Base-by-base conservation (phyloP, 2,888 invertebrate species). In the Volucella zonaria region DNA sequence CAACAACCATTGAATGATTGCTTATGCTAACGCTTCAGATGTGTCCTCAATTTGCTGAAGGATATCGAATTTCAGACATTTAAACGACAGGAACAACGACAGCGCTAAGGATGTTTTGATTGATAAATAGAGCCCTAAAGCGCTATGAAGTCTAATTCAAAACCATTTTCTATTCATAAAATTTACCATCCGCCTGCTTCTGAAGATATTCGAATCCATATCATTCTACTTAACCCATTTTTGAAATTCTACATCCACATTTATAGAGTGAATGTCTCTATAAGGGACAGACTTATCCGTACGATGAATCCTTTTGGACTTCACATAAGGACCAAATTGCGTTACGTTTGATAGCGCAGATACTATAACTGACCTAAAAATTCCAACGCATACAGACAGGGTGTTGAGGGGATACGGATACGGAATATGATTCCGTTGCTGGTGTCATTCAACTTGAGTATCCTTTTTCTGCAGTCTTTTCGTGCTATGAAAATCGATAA, bases 371-470 rank as follows among this genome's bases (percentile, higher is more conserved):
- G 83, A 83, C 83, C 83, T 83, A 83, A 83, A 75, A 75, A 70
- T 56, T 43, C 59, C 70, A 70, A 70, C 59, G 66, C 59, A 66
- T 18, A 75, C 23, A 68, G 40, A 43, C 38, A 68, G 10, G 4
- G 52, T 4, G 31, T 38, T 54, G 15, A 31, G 15, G 2, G 15
- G 68, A 58, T 47, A 66, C 59, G 59, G 71, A 73, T 71, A 67
- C 14, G 54, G 47, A 54, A 62, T 31, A 49, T 51, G 58, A 56
- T 23, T 40, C 58, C 70, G 14, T 45, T 68, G 62, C 38, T 62
- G 52, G 79, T 83, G 83, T 83, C 83, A 83, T 83, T 83, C 83
- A 83, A 83, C 83, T 83, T 83, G 71, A 70, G 79, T 79, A 64
- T 79, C 68, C 73, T 67, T 83, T 75, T 82, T 66, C 64, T 66